A percentile compares a stretch with the other conserved stretches of the same genome.
phyloP scores from a whole-genome alignment of 2,113 vertebrate genomes.

The Prionailurus bengalensis region DNA sequence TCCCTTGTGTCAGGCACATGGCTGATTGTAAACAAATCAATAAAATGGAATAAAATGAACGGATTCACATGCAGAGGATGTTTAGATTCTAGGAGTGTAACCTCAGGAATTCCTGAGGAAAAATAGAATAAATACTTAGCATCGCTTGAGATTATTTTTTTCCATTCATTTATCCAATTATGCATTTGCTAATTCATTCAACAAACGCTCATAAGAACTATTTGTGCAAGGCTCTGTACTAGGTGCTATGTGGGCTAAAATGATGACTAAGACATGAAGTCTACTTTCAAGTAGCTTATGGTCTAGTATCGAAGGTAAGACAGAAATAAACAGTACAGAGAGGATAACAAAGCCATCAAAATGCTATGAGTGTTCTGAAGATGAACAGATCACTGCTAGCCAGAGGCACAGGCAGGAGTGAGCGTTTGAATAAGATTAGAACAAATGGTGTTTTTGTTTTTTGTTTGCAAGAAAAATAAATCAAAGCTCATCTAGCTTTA shows the following conservation, averaged over 20 bases:
- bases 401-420: neutral
- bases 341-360: neutral
- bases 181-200: neutral
- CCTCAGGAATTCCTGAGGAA: neutral
- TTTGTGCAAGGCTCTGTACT: neutral
- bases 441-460: neutral
- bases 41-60: neutral
- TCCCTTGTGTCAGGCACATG: neutral
- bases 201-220: neutral
- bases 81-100: neutral
- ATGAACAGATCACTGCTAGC: neutral
- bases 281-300: neutral
- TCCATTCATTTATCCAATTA: neutral
- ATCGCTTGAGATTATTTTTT: neutral
- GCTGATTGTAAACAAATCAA: neutral
- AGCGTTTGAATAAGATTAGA: constrained; percentile 3
- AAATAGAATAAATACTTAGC: neutral
- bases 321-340: neutral
- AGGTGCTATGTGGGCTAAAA: neutral
- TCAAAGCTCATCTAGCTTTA: constrained; percentile 29
- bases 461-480: constrained; percentile 54
- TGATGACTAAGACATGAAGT: neutral
- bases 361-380: neutral
- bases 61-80: neutral
- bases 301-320: neutral